Evolutionary conservation across 2,113 vertebrate species (phyloP).

Genomic region (Muscicapa adusta): DNA sequence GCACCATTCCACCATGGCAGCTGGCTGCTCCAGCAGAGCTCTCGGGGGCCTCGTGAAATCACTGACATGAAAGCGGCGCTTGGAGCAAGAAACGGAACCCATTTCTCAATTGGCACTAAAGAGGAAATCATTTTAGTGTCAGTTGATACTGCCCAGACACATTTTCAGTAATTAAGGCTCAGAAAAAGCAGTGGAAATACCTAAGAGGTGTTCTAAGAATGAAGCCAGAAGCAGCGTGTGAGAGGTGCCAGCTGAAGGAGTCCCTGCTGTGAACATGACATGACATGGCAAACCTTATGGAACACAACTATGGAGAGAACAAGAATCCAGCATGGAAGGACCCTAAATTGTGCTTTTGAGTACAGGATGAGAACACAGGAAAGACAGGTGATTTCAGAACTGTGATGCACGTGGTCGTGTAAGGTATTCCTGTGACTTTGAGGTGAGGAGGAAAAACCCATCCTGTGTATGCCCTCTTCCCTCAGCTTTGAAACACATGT

Average conservation of each 20-base stretch:
- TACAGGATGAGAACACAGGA: accelerated
- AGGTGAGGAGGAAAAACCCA: neutral
- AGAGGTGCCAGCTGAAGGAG: slow-evolving; percentile 13
- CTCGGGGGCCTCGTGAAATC: neutral
- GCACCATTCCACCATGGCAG: neutral
- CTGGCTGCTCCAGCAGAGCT: neutral
- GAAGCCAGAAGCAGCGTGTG: slow-evolving; percentile 1
- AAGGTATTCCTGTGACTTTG: neutral
- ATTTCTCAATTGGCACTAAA: slow-evolving; percentile 36
- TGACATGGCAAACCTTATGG: neutral
- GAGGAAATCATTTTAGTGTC: slow-evolving; percentile 47
- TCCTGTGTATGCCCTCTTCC: neutral
- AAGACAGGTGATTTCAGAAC: neutral
- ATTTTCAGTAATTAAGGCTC: slow-evolving; percentile 15
- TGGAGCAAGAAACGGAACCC: slow-evolving; percentile 32
- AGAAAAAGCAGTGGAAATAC: slow-evolving; percentile 38
- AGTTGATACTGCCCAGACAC: slow-evolving; percentile 37
- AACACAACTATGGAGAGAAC: neutral
- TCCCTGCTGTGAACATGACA: accelerated
- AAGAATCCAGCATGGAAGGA: neutral
- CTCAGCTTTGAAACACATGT: neutral
- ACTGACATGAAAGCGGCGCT: slow-evolving; percentile 23
- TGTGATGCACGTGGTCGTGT: neutral
- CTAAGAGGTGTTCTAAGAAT: slow-evolving; percentile 24
- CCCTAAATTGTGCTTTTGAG: neutral